A percentile compares a stretch with the other conserved stretches of the same genome.
Conservation (phyloP, 1,140 invertebrate genomes). For the Lucilia sericata region DNA sequence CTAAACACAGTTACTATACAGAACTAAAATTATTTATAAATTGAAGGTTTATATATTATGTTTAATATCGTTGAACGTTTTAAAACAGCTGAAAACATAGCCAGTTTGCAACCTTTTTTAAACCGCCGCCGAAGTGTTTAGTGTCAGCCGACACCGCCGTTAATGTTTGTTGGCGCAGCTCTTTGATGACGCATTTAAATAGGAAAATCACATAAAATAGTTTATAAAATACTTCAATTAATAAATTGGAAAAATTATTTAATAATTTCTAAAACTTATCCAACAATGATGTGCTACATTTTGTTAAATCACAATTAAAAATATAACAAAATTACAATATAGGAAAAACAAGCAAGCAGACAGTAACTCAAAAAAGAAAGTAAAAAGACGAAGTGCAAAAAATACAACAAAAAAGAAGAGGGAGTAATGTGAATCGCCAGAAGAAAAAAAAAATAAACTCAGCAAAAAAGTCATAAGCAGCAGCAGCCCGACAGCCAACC, state of each 20-base stretch:
- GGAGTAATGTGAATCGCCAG: slow-evolving; percentile 33
- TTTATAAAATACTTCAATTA: background rate
- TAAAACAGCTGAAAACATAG: too few relatives aligned
- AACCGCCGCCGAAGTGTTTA: too few relatives aligned
- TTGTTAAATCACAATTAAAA: background rate
- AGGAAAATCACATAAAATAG: background rate
- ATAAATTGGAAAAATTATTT: slow-evolving; percentile 6
- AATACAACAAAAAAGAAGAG: slow-evolving; percentile 32
- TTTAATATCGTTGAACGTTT: too few relatives aligned
- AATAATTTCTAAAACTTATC: background rate
- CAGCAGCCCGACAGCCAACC: slow-evolving; percentile 35
- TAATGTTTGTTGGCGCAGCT: too few relatives aligned
- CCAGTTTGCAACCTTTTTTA: too few relatives aligned
- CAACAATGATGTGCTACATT: background rate
- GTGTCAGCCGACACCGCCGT: too few relatives aligned
- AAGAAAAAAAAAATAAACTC: slow-evolving; percentile 16
- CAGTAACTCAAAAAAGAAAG: slow-evolving; percentile 14
- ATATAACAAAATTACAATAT: background rate
- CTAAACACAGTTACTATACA: too few relatives aligned
- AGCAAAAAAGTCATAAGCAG: slow-evolving; percentile 28
- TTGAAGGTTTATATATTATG: too few relatives aligned
- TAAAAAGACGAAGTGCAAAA: slow-evolving; percentile 36
- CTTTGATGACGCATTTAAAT: slow-evolving; percentile 36
- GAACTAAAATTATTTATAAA: too few relatives aligned
- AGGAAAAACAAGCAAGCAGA: background rate